Percentiles rank a stretch among this genome's conserved stretches.
phyloP scores from a whole-genome alignment of 2,797 vertebrate genomes.

The Falco rusticolus region DNA sequence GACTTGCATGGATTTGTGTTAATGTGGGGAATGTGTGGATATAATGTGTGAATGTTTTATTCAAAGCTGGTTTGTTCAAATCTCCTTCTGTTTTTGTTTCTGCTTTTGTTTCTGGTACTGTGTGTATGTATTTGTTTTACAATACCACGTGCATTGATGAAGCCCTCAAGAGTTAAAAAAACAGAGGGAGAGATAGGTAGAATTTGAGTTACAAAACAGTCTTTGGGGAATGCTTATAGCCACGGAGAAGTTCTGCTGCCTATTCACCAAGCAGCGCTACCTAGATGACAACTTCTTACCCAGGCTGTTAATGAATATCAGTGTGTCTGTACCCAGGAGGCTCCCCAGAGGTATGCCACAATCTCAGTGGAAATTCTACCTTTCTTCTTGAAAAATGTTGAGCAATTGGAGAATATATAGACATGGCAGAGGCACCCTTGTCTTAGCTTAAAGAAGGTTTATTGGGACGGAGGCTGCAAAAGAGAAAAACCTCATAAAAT shows the following conservation, averaged over 20 bases:
- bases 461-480: background rate
- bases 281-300: background rate
- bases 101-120: background rate
- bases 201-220: background rate
- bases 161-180: background rate
- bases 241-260: background rate
- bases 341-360: accelerated
- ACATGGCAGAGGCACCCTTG: background rate
- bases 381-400: background rate
- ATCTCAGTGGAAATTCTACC: background rate
- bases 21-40: background rate
- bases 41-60: background rate
- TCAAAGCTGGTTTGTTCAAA: background rate
- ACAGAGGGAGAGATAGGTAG: background rate
- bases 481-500: background rate
- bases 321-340: background rate
- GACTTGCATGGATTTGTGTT: background rate
- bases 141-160: background rate
- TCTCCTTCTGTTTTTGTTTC: background rate
- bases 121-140: background rate
- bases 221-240: background rate
- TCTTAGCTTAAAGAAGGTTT: background rate
- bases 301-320: background rate
- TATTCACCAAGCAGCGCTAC: background rate
- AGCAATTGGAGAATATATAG: background rate